Conservation (phyloP, 2,888 invertebrate species). For the Caenorhabditis drosophilae region DNA sequence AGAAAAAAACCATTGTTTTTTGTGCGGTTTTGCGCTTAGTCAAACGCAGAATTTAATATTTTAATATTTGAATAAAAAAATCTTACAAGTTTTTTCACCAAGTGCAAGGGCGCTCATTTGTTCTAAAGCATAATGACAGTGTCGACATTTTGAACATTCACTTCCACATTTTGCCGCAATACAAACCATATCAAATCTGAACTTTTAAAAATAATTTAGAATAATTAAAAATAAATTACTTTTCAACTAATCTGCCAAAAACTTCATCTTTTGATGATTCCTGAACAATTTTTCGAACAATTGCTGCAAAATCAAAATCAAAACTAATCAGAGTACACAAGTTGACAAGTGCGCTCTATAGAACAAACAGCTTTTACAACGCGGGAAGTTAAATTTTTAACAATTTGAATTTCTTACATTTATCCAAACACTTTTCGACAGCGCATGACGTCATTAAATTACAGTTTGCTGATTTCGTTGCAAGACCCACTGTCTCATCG, state of each 20-base stretch:
- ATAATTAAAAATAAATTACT: constrained; percentile 18
- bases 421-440: constrained; percentile 49
- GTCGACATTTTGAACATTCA: constrained; percentile 47
- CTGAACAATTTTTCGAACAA: constrained; percentile 25
- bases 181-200: constrained; percentile 53
- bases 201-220: constrained; percentile 1
- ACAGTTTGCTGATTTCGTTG: constrained; percentile 20
- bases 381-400: too few relatives aligned
- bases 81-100: constrained; percentile 49
- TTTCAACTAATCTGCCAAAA: constrained; percentile 44
- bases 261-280: constrained; percentile 36
- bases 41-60: too few relatives aligned
- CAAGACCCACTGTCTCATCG: constrained; percentile 3
- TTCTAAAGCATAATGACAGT: constrained; percentile 53
- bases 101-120: constrained; percentile 53
- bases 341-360: too few relatives aligned
- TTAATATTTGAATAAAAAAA: not conserved
- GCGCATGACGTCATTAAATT: constrained; percentile 46
- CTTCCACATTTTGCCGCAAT: constrained; percentile 53
- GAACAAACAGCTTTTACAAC: too few relatives aligned
- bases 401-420: too few relatives aligned
- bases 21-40: too few relatives aligned
- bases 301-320: too few relatives aligned
- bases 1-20: not conserved
- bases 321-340: too few relatives aligned